These are phyloP conservation scores for Pseudoips prasinana DNA, from an alignment of 2,888 invertebrate genomes.

Conservation along the genomic window DNA sequence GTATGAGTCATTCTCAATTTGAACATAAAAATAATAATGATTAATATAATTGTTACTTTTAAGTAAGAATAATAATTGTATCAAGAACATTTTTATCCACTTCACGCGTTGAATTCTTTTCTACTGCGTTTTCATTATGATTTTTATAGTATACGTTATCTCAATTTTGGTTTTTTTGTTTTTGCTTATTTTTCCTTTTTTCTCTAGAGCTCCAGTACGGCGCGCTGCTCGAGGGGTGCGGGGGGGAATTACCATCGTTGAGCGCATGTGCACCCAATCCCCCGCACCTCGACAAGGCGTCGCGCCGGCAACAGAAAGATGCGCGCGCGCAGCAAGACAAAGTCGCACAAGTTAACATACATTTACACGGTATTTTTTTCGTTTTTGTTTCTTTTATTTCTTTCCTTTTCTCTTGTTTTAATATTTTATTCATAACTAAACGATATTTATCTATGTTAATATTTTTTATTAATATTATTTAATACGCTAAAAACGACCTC, in stretches of 20 bases:
- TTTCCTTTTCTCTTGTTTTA: conserved; percentile 14
- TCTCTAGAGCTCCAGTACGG: conserved; percentile 82
- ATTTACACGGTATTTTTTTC: conserved; percentile 88
- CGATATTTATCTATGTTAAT: no score
- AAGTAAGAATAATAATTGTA: no score
- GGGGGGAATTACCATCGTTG: conserved; percentile 77
- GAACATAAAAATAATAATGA: no score
- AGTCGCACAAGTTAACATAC: conserved; percentile 90
- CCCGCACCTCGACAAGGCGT: conserved; percentile 83
- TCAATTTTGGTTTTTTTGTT: conserved; percentile 26
- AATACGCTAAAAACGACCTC: no score
- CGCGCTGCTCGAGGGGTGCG: conserved; percentile 78
- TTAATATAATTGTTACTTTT: no score
- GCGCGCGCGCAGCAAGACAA: conserved; percentile 88
- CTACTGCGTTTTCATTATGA: conserved; percentile 36
- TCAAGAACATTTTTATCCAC: no score
- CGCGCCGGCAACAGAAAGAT: conserved; percentile 79
- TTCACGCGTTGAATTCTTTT: no score
- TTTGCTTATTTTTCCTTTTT: conserved; percentile 28
- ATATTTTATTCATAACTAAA: no score
- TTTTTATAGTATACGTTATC: conserved; percentile 43
- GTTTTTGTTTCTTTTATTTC: conserved; percentile 35
- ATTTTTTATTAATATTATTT: conserved; percentile 4
- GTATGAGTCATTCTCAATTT: no score
- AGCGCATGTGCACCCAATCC: conserved; percentile 76